Base-by-base conservation (phyloP, 2,113 vertebrate genomes). In the Gymnocephalus cernua region DNA sequence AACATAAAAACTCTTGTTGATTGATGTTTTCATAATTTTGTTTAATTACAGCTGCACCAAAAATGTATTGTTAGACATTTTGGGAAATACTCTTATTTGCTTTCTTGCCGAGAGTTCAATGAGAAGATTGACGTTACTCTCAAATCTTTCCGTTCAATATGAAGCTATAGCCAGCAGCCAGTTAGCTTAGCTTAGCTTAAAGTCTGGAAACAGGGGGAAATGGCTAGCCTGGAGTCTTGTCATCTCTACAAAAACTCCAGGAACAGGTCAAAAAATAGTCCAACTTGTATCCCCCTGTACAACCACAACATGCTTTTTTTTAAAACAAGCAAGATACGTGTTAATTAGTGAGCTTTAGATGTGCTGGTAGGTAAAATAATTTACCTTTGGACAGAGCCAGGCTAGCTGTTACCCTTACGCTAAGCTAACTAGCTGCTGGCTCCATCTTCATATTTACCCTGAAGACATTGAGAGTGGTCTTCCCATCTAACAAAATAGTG, bases 121-220 rank as follows among this genome's bases (percentile, higher is more conserved):
- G 56, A 73, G 11, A 32, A 73, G 25, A 73, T 58, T 1, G 54
- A 29, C 13, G 0, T 12, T 32, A 13, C 29, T n/a, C 3, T 38
- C 29, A 19, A 25, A 0, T 66, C 9, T 48, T 11, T 50, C 25
- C 0, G 14, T 23, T 61, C 16, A 48, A 9, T 48, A 48, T 48
- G 6, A 45, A 48, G 16, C 32, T 25, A 13, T 13, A 23, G 38
- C 12, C 38, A 15, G 67, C 4, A 14, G 54, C 10, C 10, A 4
- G n/a, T 57, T 45, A 71, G 15, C 41, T 54, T 51, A 62, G 23
- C 58, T 35, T 62, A 63, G 58, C 58, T 25, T 53, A 19, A 75
- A 53, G 35, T 21, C n/a, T 18, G 13, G 11, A 59, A 16, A 32
- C 41, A 71, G 11, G 29, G 29, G n/a, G n/a, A 15, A 69, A 6